A percentile compares a stretch with the other conserved stretches of the same genome.
Conservation (phyloP, 2,797 vertebrate genomes). For the Mus minutoides region DNA sequence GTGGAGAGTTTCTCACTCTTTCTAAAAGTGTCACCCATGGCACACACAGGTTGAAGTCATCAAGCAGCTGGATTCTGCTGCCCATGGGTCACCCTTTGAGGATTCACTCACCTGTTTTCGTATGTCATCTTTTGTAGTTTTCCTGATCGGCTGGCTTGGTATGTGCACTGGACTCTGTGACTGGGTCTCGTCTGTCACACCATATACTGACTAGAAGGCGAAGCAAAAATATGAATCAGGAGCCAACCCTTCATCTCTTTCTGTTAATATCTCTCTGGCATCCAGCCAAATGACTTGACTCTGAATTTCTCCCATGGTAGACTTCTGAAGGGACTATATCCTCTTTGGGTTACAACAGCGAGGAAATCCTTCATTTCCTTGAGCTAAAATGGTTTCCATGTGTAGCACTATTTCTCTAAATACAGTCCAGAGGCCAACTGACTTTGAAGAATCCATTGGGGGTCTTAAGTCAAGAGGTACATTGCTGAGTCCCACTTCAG, state of each 20-base stretch:
- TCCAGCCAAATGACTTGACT: not conserved
- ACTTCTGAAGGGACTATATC: not conserved
- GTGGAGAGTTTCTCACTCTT: not conserved
- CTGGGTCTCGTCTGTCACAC: slow-evolving; percentile 94
- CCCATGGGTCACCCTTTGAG: not conserved
- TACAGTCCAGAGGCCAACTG: not conserved
- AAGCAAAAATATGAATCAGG: slow-evolving; percentile 28
- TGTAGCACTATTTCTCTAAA: not conserved
- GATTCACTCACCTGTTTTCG: slow-evolving; percentile 91
- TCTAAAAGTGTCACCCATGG: not conserved
- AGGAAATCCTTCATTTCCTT: not conserved
- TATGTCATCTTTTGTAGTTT: slow-evolving; percentile 95
- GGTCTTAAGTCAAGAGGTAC: not conserved
- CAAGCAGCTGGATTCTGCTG: not conserved
- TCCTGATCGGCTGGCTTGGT: slow-evolving; percentile 92
- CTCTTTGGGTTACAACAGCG: not conserved
- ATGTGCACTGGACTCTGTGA: slow-evolving; percentile 93
- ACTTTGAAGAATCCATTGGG: not conserved
- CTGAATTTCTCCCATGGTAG: not conserved
- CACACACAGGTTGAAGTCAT: not conserved
- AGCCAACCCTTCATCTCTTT: not conserved
- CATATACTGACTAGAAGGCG: slow-evolving; percentile 93
- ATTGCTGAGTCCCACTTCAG: rapidly evolving
- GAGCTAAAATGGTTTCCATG: not conserved
- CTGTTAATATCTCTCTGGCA: not conserved